Evolutionary conservation across 2,113 vertebrate genomes (phyloP).

Genomic region (Callipepla squamata): DNA sequence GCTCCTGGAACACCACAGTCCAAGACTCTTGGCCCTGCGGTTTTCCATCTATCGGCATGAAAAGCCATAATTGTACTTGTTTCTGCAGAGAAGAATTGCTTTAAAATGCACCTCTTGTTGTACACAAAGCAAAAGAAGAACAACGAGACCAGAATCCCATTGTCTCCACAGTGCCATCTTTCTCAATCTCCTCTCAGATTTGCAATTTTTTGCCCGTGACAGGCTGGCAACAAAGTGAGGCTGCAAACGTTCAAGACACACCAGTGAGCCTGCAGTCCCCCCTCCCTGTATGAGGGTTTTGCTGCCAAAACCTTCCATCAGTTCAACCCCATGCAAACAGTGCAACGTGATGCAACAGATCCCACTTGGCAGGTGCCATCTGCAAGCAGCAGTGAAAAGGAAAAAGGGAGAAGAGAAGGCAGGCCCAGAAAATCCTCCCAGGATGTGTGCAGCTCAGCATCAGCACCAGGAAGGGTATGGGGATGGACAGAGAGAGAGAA

Average conservation of each 20-base stretch:
- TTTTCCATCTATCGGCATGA: neutral
- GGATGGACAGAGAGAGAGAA: neutral
- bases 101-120: neutral
- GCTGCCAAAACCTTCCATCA: neutral
- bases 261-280: neutral
- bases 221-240: neutral
- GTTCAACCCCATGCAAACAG: neutral
- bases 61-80: rapidly evolving
- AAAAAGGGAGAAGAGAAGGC: rapidly evolving
- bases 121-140: neutral
- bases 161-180: neutral
- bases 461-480: neutral
- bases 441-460: rapidly evolving
- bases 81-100: rapidly evolving
- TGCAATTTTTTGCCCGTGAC: rapidly evolving
- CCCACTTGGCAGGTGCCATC: rapidly evolving
- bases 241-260: neutral
- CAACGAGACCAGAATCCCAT: neutral
- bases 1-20: neutral
- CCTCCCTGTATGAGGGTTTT: rapidly evolving
- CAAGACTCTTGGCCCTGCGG: neutral
- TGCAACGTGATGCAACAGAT: rapidly evolving
- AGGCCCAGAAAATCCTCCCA: rapidly evolving
- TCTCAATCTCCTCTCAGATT: rapidly evolving
- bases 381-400: neutral